Conservation (phyloP, 2,113 vertebrate genomes). For the Chaetodon auriga region DNA sequence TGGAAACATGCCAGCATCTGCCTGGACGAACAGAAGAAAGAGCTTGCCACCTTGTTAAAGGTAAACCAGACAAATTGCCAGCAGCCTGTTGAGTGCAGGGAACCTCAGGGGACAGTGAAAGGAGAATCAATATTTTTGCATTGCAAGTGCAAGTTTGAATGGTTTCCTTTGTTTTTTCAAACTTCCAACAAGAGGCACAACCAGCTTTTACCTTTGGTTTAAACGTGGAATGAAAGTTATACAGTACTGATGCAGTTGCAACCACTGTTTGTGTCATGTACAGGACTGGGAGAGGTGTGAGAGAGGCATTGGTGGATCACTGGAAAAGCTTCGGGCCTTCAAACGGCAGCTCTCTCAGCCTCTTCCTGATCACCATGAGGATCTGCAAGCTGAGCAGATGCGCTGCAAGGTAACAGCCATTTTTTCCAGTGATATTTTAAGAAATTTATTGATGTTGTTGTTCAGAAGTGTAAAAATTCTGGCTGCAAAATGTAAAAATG, state of each 20-base stretch:
- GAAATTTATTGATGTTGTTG: background rate
- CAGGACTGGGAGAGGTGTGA: constrained; percentile 97
- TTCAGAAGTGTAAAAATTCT: background rate
- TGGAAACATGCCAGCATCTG: constrained; percentile 88
- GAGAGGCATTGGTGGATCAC: constrained; percentile 90
- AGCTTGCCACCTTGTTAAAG: constrained; percentile 86
- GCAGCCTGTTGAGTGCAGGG: background rate
- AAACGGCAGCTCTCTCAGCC: constrained; percentile 92
- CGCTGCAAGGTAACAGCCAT: constrained; percentile 88
- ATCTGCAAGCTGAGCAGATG: constrained; percentile 92
- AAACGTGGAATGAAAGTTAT: background rate
- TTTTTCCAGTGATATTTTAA: background rate
- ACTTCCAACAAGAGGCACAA: background rate
- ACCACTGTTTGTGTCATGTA: constrained; percentile 7
- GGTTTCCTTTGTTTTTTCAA: background rate
- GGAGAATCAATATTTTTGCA: background rate
- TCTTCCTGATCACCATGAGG: constrained; percentile 93
- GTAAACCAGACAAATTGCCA: constrained; percentile 44
- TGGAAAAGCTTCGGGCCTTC: constrained; percentile 93
- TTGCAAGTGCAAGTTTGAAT: background rate
- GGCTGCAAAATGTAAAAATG: background rate
- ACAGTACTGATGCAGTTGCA: background rate
- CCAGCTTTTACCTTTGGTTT: background rate
- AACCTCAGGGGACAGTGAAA: background rate
- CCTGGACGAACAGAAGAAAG: constrained; percentile 91